Percentiles rank a stretch among this genome's conserved stretches.
These are phyloP conservation scores for Rhizomys pruinosus DNA, from an alignment of 2,113 vertebrate species.

Conservation along the genomic window DNA sequence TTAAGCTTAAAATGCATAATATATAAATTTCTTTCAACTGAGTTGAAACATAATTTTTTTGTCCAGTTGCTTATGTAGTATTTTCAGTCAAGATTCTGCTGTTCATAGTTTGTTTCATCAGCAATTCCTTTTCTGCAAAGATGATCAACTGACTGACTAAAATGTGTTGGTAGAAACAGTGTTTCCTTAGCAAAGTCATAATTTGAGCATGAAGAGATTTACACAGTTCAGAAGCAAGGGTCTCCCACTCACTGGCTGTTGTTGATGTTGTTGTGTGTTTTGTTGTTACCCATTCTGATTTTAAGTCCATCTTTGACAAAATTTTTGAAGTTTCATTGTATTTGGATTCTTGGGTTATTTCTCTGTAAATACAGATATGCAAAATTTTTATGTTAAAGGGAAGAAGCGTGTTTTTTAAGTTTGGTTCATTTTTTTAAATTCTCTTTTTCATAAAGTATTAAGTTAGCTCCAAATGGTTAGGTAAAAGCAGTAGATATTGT, in stretches of 20 bases:
- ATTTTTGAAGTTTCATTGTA: background rate
- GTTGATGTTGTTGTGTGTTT: background rate
- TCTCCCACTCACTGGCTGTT: background rate
- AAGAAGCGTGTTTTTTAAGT: conserved; percentile 15
- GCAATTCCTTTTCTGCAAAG: conserved; percentile 62
- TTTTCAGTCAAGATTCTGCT: conserved; percentile 68
- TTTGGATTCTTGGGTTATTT: conserved; percentile 17
- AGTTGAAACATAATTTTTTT: conserved; percentile 9
- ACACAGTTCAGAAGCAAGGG: background rate
- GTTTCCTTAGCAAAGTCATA: conserved; percentile 46
- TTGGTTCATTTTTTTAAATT: background rate
- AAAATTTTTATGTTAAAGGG: conserved; percentile 12
- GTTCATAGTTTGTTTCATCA: conserved; percentile 58
- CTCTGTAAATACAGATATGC: conserved; percentile 26
- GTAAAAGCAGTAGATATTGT: conserved; percentile 48
- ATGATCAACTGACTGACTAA: conserved; percentile 15
- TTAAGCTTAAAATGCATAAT: conserved; percentile 71
- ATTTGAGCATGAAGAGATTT: background rate
- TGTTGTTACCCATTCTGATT: conserved; percentile 30
- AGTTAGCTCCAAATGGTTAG: conserved; percentile 68
- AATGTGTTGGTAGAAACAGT: conserved; percentile 33
- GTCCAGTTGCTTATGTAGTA: conserved; percentile 48
- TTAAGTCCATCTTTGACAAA: background rate
- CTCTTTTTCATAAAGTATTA: conserved; percentile 24
- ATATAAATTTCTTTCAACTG: conserved; percentile 75